phyloP scores from a whole-genome alignment of 2,888 invertebrate species.

The Nemotelus pantherinus region DNA sequence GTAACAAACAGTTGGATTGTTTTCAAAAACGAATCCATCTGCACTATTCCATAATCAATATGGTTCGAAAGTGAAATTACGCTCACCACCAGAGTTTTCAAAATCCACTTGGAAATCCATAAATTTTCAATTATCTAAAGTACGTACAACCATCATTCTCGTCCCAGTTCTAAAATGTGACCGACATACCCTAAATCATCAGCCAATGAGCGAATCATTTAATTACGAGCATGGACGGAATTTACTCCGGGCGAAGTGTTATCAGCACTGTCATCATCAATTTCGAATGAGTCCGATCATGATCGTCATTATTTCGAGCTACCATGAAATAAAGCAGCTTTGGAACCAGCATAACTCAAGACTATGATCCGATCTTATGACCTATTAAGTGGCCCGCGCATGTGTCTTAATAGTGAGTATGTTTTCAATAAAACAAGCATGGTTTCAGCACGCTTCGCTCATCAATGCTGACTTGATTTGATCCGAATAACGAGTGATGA shows the following conservation, averaged over 20 bases:
- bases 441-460: conserved; percentile 31
- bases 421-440: conserved; percentile 4
- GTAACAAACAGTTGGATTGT: too few relatives aligned
- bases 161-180: conserved; percentile 11
- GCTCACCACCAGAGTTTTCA: too few relatives aligned
- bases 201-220: conserved; percentile 41
- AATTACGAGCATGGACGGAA: conserved; percentile 21
- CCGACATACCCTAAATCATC: conserved; percentile 35
- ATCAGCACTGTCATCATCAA: conserved; percentile 42
- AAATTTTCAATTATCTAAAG: conserved; percentile 35
- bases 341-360: conserved; percentile 31
- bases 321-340: conserved; percentile 2
- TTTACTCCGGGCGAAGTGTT: conserved; percentile 31
- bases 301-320: conserved; percentile 17
- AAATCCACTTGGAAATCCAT: conserved; percentile 23
- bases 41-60: too few relatives aligned
- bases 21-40: too few relatives aligned
- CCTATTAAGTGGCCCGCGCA: conserved; percentile 42
- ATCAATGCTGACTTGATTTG: conserved; percentile 41
- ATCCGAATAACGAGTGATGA: conserved; percentile 3
- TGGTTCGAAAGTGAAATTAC: too few relatives aligned
- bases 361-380: conserved; percentile 26
- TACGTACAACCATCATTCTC: conserved; percentile 28
- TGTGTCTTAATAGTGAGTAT: conserved; percentile 40
- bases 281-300: conserved; percentile 29